Evolutionary conservation across 2,113 vertebrate genomes (phyloP).

Genomic region (sheep (Ovis aries)): DNA sequence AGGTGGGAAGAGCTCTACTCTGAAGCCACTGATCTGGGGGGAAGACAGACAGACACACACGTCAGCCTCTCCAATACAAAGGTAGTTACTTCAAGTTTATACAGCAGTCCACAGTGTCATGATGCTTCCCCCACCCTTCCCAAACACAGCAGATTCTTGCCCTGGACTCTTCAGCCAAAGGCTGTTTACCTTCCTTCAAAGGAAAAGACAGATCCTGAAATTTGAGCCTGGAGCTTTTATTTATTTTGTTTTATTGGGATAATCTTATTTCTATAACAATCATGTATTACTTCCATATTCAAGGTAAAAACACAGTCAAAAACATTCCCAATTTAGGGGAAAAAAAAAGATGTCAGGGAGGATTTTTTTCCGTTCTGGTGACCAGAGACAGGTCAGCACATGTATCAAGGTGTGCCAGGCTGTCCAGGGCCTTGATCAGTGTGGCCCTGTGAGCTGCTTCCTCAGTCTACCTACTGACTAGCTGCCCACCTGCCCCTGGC

Average conservation of each 20-base stretch:
- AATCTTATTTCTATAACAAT: conserved; percentile 10
- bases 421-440: neutral
- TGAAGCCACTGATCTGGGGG: neutral
- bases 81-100: neutral
- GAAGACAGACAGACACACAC: neutral
- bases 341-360: neutral
- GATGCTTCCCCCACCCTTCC: neutral
- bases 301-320: conserved; percentile 1
- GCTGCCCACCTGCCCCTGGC: neutral
- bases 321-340: neutral
- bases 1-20: neutral
- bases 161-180: neutral
- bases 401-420: neutral
- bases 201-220: neutral
- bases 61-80: neutral
- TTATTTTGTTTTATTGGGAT: conserved; percentile 8
- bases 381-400: neutral
- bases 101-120: neutral
- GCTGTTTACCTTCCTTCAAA: neutral
- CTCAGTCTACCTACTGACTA: neutral
- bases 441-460: neutral
- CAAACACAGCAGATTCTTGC: neutral
- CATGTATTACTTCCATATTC: conserved; percentile 8
- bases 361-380: neutral
- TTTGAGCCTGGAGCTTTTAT: neutral